Evolutionary conservation across 2,113 vertebrate species (phyloP).

Genomic region (Bettongia penicillata): DNA sequence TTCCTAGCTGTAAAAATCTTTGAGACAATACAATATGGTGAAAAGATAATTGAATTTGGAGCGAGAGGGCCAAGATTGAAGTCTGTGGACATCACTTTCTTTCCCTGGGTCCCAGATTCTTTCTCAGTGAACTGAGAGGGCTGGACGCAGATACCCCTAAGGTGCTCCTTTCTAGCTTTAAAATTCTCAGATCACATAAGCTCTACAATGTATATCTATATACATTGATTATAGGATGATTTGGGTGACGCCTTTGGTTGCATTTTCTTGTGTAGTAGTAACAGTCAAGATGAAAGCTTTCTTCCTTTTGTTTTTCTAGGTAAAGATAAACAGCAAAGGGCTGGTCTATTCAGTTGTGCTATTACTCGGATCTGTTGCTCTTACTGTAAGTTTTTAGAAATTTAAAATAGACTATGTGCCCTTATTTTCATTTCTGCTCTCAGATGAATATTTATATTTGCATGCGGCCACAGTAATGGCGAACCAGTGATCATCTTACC

Average conservation of each 20-base stretch:
- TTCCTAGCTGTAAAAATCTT: neutral
- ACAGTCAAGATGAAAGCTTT: neutral
- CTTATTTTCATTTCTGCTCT: neutral
- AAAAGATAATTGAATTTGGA: neutral
- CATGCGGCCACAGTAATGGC: neutral
- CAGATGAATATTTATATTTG: neutral
- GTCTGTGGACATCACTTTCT: neutral
- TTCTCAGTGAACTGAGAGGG: neutral
- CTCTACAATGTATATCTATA: neutral
- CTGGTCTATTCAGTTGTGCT: slow-evolving; percentile 95
- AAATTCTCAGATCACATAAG: neutral
- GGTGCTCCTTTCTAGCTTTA: neutral
- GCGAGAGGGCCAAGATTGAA: neutral
- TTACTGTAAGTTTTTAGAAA: slow-evolving; percentile 89
- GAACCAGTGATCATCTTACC: neutral
- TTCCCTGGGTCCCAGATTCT: neutral
- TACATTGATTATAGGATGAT: neutral
- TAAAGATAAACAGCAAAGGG: slow-evolving; percentile 96
- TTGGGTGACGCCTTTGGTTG: neutral
- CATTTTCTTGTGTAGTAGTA: neutral
- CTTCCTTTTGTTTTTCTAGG: slow-evolving; percentile 81
- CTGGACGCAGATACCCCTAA: neutral
- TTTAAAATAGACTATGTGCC: accelerated
- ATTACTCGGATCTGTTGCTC: slow-evolving; percentile 94
- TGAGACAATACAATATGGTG: neutral